Percentiles rank a stretch among this genome's conserved stretches.
phyloP scores from a whole-genome alignment of 2,113 vertebrate species.

The Sclerurus mexicanus region DNA sequence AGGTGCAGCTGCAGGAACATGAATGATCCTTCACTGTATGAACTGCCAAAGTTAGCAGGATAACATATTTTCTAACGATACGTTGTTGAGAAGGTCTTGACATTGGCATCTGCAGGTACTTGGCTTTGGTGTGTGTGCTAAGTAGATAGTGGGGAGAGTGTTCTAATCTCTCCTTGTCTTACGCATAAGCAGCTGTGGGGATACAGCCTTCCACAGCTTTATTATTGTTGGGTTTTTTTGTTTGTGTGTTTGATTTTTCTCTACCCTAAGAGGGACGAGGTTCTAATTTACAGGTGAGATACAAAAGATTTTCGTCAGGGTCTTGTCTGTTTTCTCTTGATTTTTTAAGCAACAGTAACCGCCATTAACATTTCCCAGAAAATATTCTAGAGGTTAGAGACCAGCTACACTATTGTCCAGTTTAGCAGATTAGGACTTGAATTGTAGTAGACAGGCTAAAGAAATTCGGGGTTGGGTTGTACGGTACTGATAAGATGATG shows the following conservation, averaged over 20 bases:
- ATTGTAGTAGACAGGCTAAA: background rate
- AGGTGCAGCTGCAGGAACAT: background rate
- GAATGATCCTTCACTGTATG: too few species aligned
- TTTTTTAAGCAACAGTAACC: background rate
- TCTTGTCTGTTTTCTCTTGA: background rate
- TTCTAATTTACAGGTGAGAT: background rate
- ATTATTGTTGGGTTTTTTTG: too few species aligned
- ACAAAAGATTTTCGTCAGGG: rapidly evolving
- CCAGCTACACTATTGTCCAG: rapidly evolving
- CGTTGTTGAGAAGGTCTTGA: background rate
- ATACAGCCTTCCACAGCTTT: background rate
- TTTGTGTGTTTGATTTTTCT: background rate
- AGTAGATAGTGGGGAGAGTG: background rate
- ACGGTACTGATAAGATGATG: too few species aligned
- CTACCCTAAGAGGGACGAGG: rapidly evolving
- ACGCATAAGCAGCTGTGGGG: background rate
- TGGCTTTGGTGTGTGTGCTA: rapidly evolving
- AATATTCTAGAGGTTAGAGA: background rate
- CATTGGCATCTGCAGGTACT: rapidly evolving
- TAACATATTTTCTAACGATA: rapidly evolving
- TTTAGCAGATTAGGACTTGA: background rate
- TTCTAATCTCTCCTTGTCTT: background rate
- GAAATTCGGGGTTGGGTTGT: background rate
- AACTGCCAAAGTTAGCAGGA: background rate
- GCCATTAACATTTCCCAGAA: rapidly evolving